Base-by-base conservation (phyloP, 2,888 invertebrate genomes). In the Odontocerum albicorne region DNA sequence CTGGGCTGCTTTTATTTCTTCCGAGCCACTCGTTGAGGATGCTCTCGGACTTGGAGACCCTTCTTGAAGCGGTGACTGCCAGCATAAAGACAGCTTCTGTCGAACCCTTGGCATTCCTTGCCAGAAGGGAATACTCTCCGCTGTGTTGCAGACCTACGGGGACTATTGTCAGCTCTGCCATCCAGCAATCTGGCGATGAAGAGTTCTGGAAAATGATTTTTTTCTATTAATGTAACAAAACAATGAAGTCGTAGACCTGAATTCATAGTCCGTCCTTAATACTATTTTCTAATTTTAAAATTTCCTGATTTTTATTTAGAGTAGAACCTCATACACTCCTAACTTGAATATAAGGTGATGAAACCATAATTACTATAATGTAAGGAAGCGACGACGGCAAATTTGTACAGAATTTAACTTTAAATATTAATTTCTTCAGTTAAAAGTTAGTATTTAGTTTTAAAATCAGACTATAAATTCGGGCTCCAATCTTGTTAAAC, bases 121-220 rank as follows among this genome's bases (percentile, higher is more conserved):
- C 84, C 58, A 85, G 70, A 62, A 86, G 76, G 60, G 78, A 72
- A 71, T 84, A 83, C 68, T 85, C 85, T 19, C 86, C 85, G 10
- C 79, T 75, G 68, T 85, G 83, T 31, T 75, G 72, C 54, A 72
- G 72, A 49, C 77, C 76, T 40, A 84, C 81, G 63, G 75, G 74
- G 42, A 77, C 73, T 63, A 86, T 77, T 62, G 77, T 82, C 62
- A 85, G 69, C 54, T 79, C 76, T 55, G 83, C 79, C 67, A 80
- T 75, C 68, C 81, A 78, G 69, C 85, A 83, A 64, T 81, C 73
- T 44, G 77, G 74, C 59, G 77, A 77, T 60, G 77, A 74, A 20
- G 79, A 76, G 64, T 77, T 77, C 83, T 83, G 73, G 21, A 77
- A 75, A 57, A 4, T 4, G 1, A n/a, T n/a, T n/a, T n/a, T n/a